These are phyloP conservation scores for Orgyia antiqua DNA, from an alignment of 2,888 invertebrate species.

Conservation along the genomic window DNA sequence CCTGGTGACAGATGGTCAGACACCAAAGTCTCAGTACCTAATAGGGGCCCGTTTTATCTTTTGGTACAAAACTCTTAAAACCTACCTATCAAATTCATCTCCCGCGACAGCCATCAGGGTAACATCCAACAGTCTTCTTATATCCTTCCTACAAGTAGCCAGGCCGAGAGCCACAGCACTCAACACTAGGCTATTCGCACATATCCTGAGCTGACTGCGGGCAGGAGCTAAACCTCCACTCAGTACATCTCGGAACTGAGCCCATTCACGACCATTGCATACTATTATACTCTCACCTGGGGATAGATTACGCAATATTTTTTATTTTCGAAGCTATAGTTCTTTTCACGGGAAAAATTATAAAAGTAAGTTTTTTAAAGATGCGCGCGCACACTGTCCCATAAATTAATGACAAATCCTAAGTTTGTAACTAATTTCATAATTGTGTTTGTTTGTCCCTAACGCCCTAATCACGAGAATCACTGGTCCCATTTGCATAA, in stretches of 20 bases:
- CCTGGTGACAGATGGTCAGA: neutral
- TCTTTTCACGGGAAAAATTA: no score
- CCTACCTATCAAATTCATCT: slow-evolving; percentile 7
- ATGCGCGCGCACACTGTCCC: no score
- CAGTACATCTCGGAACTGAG: slow-evolving; percentile 32
- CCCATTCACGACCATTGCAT: slow-evolving; percentile 65
- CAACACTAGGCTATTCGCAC: slow-evolving; percentile 75
- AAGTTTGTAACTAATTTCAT: no score
- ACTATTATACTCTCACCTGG: slow-evolving; percentile 92
- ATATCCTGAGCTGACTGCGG: slow-evolving; percentile 76
- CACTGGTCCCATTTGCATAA: no score
- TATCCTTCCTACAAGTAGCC: slow-evolving; percentile 70
- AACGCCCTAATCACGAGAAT: no score
- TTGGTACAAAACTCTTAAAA: neutral
- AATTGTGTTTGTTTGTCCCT: no score
- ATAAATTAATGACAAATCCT: neutral
- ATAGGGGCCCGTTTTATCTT: no score
- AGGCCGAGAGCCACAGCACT: slow-evolving; percentile 83
- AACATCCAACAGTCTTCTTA: slow-evolving; percentile 73
- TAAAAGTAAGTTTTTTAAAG: no score
- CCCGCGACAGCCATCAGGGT: slow-evolving; percentile 74
- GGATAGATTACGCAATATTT: neutral
- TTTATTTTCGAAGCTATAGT: no score
- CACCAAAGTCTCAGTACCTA: neutral
- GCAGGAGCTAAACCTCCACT: slow-evolving; percentile 40